A percentile compares a stretch with the other conserved stretches of the same genome.
Conservation (phyloP, 2,888 invertebrate species). For the Athripsodes cinereus region DNA sequence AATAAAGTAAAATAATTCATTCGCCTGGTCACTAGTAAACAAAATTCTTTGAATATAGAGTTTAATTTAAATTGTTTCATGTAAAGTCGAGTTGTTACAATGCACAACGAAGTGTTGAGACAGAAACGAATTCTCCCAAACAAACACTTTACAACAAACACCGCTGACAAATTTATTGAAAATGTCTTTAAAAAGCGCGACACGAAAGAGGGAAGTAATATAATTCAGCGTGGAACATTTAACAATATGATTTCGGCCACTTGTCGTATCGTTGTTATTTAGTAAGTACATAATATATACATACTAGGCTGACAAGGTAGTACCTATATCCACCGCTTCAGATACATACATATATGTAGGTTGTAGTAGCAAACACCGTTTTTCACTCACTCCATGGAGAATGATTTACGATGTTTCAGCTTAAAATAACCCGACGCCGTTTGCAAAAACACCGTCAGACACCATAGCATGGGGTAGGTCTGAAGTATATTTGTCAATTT, state of each 20-base stretch:
- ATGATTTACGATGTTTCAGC: constrained; percentile 1
- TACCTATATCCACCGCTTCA: background rate
- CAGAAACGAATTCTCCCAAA: too few species aligned
- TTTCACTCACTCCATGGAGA: background rate
- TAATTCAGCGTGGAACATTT: background rate
- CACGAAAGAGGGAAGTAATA: background rate
- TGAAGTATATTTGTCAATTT: constrained; percentile 11
- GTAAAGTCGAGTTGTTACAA: too few species aligned
- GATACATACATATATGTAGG: background rate
- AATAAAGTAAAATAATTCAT: too few species aligned
- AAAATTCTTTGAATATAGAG: too few species aligned
- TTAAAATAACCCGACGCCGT: background rate
- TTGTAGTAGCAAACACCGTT: background rate
- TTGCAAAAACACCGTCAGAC: constrained; percentile 1
- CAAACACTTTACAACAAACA: background rate
- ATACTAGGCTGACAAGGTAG: too few species aligned
- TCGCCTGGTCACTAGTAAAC: too few species aligned
- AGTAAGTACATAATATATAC: too few species aligned
- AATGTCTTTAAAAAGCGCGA: background rate
- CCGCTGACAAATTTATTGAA: background rate
- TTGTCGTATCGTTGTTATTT: background rate
- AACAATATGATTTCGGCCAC: constrained; percentile 1
- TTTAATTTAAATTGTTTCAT: too few species aligned
- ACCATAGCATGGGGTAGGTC: constrained; percentile 10
- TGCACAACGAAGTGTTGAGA: too few species aligned